phyloP scores from a whole-genome alignment of 2,113 vertebrate species.

The Catagonus wagneri region DNA sequence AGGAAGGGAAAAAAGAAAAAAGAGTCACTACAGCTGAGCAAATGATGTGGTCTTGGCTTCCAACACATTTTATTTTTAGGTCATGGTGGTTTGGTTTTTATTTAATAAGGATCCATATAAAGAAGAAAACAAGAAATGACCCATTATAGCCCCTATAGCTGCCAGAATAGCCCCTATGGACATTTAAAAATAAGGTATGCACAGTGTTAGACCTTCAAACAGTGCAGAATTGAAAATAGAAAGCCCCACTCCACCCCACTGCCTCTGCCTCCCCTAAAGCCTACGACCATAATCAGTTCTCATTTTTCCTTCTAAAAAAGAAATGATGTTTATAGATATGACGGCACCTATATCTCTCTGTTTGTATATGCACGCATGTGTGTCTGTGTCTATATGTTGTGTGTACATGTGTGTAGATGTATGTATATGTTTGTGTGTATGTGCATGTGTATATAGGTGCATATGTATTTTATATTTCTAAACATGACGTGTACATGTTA shows the following conservation, averaged over 20 bases:
- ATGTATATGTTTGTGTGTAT: not conserved
- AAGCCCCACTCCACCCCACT: not conserved
- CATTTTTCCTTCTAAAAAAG: not conserved
- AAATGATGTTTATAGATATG: not conserved
- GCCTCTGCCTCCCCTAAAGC: not conserved
- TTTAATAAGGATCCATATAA: slow-evolving; percentile 52
- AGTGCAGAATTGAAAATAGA: not conserved
- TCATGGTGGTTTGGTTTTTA: slow-evolving; percentile 1
- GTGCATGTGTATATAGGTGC: no score
- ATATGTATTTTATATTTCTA: not conserved
- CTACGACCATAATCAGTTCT: not conserved
- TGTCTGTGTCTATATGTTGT: rapidly evolving
- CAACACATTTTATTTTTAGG: not conserved
- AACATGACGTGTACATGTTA: rapidly evolving
- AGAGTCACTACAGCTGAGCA: not conserved
- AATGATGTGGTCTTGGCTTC: not conserved
- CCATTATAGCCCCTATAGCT: not conserved
- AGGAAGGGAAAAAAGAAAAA: not conserved
- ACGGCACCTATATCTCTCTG: not conserved
- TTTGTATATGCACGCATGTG: no score
- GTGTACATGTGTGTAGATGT: not conserved
- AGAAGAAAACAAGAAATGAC: slow-evolving; percentile 7
- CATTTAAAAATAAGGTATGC: slow-evolving; percentile 19
- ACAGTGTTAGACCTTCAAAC: not conserved
- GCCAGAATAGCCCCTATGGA: slow-evolving; percentile 2